A percentile compares a stretch with the other conserved stretches of the same genome.
Conservation (phyloP, 2,888 invertebrate species). For the Seira ritae region DNA sequence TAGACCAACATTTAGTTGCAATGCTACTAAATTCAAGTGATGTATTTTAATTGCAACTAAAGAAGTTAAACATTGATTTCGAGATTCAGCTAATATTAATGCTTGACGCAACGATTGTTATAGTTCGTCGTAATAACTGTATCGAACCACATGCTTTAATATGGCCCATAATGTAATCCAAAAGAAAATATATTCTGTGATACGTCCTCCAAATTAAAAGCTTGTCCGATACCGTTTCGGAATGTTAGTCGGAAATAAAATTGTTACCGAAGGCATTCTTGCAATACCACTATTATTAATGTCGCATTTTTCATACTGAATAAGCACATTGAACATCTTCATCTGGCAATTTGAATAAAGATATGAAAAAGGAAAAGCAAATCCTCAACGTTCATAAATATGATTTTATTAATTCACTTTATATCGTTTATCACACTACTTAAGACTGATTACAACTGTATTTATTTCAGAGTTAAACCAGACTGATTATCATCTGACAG, state of each 20-base stretch:
- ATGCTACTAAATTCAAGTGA: too few species aligned
- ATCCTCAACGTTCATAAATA: neutral
- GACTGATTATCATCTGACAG: constrained; percentile 15
- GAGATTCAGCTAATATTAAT: too few species aligned
- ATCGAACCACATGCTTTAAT: too few species aligned
- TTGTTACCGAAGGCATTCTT: too few species aligned
- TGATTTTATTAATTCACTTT: constrained; percentile 5
- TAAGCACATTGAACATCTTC: neutral
- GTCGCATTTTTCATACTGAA: neutral
- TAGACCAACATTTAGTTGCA: too few species aligned
- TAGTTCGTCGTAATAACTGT: too few species aligned
- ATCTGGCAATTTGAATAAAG: too few species aligned
- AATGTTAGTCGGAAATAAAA: neutral
- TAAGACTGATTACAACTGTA: neutral
- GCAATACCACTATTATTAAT: too few species aligned
- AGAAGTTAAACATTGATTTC: too few species aligned
- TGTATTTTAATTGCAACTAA: too few species aligned
- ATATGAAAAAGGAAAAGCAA: too few species aligned
- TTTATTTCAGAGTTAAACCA: neutral
- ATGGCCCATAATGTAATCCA: neutral
- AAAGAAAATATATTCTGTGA: constrained; percentile 4
- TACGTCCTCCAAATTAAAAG: neutral
- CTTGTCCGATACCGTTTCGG: neutral
- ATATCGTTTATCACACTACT: neutral
- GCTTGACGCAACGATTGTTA: too few species aligned